Evolutionary conservation across 2,888 invertebrate genomes (phyloP).

Genomic region (Acronicta leporina): DNA sequence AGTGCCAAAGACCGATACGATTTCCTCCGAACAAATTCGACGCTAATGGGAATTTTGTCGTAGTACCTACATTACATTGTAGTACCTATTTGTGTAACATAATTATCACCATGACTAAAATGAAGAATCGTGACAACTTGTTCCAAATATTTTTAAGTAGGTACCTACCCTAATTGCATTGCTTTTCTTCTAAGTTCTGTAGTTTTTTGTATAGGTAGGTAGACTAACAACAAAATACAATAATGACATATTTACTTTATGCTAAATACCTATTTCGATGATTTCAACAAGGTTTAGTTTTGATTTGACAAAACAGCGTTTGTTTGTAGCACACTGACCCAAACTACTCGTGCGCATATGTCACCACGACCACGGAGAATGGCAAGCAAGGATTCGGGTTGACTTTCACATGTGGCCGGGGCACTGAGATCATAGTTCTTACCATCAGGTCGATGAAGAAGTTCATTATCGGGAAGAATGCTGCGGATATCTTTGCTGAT

Average conservation of each 20-base stretch:
- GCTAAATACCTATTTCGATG: background rate
- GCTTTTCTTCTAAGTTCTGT: no score
- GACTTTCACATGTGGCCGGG: slow-evolving; percentile 96
- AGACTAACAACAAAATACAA: background rate
- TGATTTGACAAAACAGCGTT: background rate
- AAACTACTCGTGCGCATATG: slow-evolving; percentile 97
- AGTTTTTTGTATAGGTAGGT: no score
- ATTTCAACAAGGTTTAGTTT: no score
- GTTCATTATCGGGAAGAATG: slow-evolving; percentile 92
- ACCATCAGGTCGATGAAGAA: slow-evolving; percentile 92
- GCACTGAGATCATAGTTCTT: slow-evolving; percentile 95
- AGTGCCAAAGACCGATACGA: no score
- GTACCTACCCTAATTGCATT: no score
- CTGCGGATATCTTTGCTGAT: slow-evolving; percentile 92
- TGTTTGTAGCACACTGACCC: slow-evolving; percentile 94
- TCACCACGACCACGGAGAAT: slow-evolving; percentile 92
- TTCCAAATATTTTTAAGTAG: no score
- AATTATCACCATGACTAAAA: no score
- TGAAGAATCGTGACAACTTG: no score
- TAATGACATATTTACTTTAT: background rate
- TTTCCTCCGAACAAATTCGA: no score
- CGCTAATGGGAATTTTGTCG: no score
- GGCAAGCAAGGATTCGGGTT: slow-evolving; percentile 93
- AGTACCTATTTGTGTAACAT: no score
- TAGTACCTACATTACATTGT: no score